phyloP scores from a whole-genome alignment of 2,797 vertebrate species.

The Xerus rutilus region DNA sequence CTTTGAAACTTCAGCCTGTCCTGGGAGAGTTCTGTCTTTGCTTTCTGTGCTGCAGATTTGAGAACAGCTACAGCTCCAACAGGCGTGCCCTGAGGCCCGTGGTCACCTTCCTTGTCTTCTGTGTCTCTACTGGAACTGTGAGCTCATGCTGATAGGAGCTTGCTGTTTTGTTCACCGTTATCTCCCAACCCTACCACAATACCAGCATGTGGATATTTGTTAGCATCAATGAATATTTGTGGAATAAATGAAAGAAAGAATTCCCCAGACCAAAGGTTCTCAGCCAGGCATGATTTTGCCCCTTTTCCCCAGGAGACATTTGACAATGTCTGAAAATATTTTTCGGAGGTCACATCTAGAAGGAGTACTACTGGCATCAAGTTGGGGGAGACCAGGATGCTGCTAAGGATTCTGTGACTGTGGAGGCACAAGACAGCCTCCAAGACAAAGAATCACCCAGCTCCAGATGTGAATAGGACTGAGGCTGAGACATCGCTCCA shows the following conservation, averaged over 20 bases:
- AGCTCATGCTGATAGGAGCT: not conserved
- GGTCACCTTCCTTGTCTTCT: not conserved
- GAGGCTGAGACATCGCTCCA: no score
- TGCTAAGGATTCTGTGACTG: not conserved
- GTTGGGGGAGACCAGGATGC: not conserved
- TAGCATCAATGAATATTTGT: not conserved
- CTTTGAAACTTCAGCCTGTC: not conserved
- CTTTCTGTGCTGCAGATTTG: not conserved
- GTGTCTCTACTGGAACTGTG: not conserved
- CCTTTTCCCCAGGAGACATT: not conserved
- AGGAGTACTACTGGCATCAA: not conserved
- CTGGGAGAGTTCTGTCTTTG: not conserved
- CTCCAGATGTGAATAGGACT: not conserved
- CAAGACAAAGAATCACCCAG: not conserved
- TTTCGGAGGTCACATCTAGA: not conserved
- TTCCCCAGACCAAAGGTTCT: not conserved
- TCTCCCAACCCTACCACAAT: not conserved
- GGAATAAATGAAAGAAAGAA: constrained; percentile 2
- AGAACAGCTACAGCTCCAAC: not conserved
- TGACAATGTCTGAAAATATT: not conserved
- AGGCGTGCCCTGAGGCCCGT: not conserved
- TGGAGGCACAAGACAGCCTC: not conserved
- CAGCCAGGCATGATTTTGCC: not conserved
- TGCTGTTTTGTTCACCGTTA: not conserved
- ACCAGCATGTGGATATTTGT: not conserved